Base-by-base conservation (phyloP, 2,113 vertebrate species). In the Xyrauchen texanus region DNA sequence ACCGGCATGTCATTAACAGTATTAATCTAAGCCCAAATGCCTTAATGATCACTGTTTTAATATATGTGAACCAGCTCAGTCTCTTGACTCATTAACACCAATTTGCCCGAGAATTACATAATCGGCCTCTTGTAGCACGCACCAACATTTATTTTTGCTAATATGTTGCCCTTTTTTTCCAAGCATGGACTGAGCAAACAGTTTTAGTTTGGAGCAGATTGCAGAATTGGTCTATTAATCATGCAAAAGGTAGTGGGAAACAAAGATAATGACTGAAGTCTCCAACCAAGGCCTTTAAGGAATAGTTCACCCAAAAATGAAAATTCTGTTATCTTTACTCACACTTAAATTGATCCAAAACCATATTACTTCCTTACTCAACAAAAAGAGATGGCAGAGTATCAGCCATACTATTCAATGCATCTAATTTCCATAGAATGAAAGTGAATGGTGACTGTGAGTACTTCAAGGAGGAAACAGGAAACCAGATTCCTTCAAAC, bases 11-110 rank as follows among this genome's bases (percentile, higher is more conserved):
- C 96, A 98, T 99, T 98, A 98, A 95, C 94, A 94, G 96, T 96
- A 98, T 98, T 98, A 98, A 98, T 97, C 95, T 96, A 93, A 95
- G 95, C 95, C 95, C 96, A 97, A 97, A 98, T 96, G 97, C 97
- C 94, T 95, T 98, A 98, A 98, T 97, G 96, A 98, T 97, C 94
- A 94, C 95, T 96, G 96, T 96, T 97, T 96, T 97, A 98, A 98
- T 97, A 96, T 96, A 97, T 96, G 96, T 96, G 96, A 97, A 96
- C 92, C 93, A 95, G 95, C 92, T 93, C 94, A 95, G 94, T 98
- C 97, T 97, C 95, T 96, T 96, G 95, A 98, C 96, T 98, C 96
- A 97, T 97, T 97, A 98, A 95, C 94, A 94, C 94, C 96, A 97
- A 96, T 98, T 98, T 98, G 95, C 94, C 95, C 92, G 93, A 95